Evolutionary conservation across 2,888 invertebrate species (phyloP).

Genomic region (Cryptocheilus praepositus): DNA sequence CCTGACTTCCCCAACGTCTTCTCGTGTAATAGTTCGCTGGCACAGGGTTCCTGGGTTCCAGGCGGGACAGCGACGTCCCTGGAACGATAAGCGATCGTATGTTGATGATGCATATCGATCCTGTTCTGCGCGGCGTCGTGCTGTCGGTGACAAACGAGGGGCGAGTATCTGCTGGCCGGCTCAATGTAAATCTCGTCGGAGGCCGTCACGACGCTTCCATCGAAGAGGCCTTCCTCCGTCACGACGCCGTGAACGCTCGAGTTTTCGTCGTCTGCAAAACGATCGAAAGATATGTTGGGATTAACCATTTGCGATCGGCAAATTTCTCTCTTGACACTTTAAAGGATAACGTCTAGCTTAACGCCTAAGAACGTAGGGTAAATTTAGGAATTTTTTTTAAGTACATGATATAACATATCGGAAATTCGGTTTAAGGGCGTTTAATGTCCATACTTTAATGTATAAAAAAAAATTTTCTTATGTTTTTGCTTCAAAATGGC

Average conservation of each 20-base stretch:
- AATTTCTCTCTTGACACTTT: no score
- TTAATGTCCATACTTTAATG: no score
- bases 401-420: no score
- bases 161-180: constrained; percentile 81
- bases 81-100: constrained; percentile 87
- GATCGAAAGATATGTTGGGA: not conserved
- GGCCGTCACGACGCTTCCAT: constrained; percentile 87
- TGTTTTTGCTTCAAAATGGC: no score
- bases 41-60: constrained; percentile 58
- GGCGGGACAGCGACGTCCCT: constrained; percentile 80
- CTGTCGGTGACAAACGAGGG: constrained; percentile 64
- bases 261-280: constrained; percentile 84
- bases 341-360: no score
- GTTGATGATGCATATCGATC: constrained; percentile 73
- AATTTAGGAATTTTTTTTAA: no score
- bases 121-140: constrained; percentile 60
- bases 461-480: no score
- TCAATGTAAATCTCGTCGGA: constrained; percentile 89
- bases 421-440: no score
- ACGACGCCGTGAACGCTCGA: constrained; percentile 89
- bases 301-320: no score
- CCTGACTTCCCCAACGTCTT: constrained; percentile 33
- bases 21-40: constrained; percentile 69
- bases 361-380: no score
- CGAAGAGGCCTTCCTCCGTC: constrained; percentile 89